phyloP scores from a whole-genome alignment of 2,113 vertebrate genomes.

The Platichthys stellatus region DNA sequence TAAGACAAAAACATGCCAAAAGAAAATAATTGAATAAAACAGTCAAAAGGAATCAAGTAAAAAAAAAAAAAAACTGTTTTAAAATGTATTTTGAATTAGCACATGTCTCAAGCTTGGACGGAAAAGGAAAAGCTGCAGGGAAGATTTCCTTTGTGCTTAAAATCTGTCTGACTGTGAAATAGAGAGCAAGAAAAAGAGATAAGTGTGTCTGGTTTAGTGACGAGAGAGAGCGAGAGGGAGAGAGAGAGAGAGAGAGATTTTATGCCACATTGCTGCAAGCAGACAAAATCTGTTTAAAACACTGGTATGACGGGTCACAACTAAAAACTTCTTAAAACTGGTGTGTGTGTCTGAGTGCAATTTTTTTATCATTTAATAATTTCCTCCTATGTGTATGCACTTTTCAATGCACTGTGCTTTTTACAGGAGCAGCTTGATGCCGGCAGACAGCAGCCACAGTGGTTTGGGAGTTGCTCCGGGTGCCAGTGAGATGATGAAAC shows the following conservation, averaged over 20 bases:
- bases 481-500: slow-evolving; percentile 20
- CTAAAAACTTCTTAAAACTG: slow-evolving; percentile 6
- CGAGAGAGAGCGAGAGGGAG: neutral
- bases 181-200: slow-evolving; percentile 1
- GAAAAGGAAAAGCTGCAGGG: slow-evolving; percentile 14
- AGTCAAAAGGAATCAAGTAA: slow-evolving; percentile 1
- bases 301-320: slow-evolving; percentile 15
- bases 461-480: slow-evolving; percentile 2
- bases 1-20: neutral
- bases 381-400: neutral
- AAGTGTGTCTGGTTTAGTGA: slow-evolving; percentile 11
- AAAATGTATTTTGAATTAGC: slow-evolving; percentile 20
- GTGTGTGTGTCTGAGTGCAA: too few species aligned
- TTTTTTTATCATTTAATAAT: neutral
- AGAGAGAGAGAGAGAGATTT: neutral
- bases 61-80: slow-evolving; percentile 16
- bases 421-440: slow-evolving; percentile 7
- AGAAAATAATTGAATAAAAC: slow-evolving; percentile 36
- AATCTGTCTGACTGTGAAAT: slow-evolving; percentile 22
- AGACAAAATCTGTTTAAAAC: slow-evolving; percentile 21
- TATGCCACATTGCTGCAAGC: too few species aligned
- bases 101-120: slow-evolving; percentile 28
- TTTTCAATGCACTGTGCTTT: neutral
- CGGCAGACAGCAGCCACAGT: slow-evolving; percentile 16
- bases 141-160: slow-evolving; percentile 24